Conservation (phyloP, 53 echinoderm and acorn worm genomes). For the Temnopleurus reevesii region DNA sequence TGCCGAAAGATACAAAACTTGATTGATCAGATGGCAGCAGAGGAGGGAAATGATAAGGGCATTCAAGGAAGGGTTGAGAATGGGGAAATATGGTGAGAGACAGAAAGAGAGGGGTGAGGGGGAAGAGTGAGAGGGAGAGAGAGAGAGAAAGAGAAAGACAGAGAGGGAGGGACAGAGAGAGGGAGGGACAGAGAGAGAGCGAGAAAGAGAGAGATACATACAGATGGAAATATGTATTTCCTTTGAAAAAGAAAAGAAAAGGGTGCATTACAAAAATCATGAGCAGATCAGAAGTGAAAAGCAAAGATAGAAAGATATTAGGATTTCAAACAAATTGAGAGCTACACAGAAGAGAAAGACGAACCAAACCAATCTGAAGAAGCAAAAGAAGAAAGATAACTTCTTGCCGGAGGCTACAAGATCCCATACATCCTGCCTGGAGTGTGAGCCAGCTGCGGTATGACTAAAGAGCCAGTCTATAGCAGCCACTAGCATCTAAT, state of each 20-base stretch:
- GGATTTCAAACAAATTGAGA: no score
- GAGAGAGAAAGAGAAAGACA: neutral
- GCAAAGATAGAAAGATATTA: no score
- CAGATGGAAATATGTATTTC: neutral
- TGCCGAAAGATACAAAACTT: neutral
- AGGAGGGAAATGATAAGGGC: neutral
- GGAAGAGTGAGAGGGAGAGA: neutral
- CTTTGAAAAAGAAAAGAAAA: no score
- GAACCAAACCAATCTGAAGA: no score
- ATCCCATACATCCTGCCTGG: slow-evolving; percentile 8
- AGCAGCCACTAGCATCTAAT: slow-evolving; percentile 54
- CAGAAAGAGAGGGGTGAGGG: neutral
- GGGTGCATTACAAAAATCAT: no score
- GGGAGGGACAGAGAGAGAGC: neutral
- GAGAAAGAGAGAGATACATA: neutral
- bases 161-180: neutral
- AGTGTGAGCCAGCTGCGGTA: slow-evolving; percentile 23
- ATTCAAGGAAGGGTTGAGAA: neutral
- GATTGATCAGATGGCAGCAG: neutral
- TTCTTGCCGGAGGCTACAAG: slow-evolving; percentile 15
- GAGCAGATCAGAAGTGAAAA: no score
- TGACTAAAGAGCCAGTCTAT: neutral
- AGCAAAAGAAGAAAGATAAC: neutral
- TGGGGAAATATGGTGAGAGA: neutral
- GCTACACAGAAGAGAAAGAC: no score